Evolutionary conservation across 2,113 vertebrate species (phyloP).

Genomic region (Caretta caretta): DNA sequence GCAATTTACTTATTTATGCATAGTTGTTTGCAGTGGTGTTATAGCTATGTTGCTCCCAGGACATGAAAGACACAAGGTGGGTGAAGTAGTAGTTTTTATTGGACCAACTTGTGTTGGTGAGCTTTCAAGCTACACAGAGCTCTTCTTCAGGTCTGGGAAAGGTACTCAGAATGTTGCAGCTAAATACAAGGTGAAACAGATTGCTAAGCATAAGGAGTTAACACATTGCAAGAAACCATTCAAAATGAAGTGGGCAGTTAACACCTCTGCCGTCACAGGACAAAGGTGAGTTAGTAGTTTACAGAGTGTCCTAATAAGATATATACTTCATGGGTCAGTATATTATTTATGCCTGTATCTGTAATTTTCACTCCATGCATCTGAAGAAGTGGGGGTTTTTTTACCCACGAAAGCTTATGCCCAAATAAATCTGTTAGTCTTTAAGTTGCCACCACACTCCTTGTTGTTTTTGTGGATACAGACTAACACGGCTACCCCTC

Average conservation of each 20-base stretch:
- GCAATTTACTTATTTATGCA: slow-evolving; percentile 48
- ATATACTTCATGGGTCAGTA: no score
- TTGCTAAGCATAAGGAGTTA: neutral
- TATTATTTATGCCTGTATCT: no score
- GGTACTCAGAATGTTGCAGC: neutral
- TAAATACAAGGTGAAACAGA: neutral
- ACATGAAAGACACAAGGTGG: neutral
- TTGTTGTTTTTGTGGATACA: no score
- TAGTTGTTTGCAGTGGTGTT: neutral
- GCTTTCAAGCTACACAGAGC: neutral
- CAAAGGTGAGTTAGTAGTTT: neutral
- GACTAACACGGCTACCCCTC: no score
- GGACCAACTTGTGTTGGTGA: neutral
- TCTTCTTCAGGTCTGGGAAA: neutral
- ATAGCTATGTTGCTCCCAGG: neutral
- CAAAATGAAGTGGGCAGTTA: neutral
- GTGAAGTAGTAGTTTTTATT: neutral
- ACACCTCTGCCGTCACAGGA: neutral
- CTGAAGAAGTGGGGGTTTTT: no score
- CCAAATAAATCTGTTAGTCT: no score
- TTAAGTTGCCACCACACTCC: no score
- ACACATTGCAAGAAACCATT: neutral
- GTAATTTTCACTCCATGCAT: no score
- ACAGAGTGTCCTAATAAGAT: no score
- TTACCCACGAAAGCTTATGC: no score